Evolutionary conservation across 2,888 invertebrate species (phyloP).

Genomic region (Chydorus sphaericus): DNA sequence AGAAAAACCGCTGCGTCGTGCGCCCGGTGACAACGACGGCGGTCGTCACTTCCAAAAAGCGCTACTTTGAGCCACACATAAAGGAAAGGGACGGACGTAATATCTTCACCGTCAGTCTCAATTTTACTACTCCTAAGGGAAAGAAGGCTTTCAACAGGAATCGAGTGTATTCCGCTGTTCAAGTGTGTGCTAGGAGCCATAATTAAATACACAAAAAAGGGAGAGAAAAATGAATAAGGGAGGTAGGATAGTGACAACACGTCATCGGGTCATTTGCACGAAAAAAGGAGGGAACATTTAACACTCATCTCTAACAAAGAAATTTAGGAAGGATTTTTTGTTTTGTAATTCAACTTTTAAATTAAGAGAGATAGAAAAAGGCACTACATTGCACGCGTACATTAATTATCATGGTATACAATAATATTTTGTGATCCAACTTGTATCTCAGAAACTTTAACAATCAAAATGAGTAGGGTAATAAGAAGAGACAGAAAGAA

Average conservation of each 20-base stretch:
- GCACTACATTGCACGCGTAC: conserved; percentile 4
- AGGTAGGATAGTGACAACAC: background rate
- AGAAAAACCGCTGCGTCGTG: no score
- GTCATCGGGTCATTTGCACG: background rate
- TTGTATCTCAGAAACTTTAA: background rate
- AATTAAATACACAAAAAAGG: background rate
- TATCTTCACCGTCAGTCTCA: no score
- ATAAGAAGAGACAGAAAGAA: background rate
- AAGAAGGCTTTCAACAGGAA: no score
- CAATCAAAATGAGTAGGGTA: background rate
- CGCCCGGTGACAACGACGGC: no score
- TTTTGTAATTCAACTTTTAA: no score
- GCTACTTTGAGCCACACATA: no score
- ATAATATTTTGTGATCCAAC: background rate
- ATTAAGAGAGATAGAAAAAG: conserved; percentile 2
- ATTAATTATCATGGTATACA: background rate
- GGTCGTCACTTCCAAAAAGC: no score
- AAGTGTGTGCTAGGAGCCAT: no score
- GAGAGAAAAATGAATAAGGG: background rate
- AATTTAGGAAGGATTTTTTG: no score
- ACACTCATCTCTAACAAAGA: background rate
- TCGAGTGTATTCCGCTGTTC: no score
- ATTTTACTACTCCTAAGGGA: no score
- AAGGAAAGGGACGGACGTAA: no score
- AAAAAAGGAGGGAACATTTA: background rate